Conservation (phyloP, 2,888 invertebrate genomes). For the Nomada flava region DNA sequence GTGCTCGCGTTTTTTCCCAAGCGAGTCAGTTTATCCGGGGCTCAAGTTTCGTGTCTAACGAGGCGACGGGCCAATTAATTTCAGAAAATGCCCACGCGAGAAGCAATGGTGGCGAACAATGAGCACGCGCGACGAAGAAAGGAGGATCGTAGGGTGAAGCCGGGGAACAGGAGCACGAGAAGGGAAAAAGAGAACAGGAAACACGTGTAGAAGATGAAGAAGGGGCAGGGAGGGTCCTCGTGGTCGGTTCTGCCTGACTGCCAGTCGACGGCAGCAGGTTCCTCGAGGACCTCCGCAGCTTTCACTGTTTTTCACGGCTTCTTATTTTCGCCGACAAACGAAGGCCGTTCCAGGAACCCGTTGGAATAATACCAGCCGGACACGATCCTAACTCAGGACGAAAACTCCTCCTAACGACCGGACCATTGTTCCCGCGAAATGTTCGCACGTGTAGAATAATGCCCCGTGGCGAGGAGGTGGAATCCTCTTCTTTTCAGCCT, state of each 20-base stretch:
- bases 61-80: constrained; percentile 62
- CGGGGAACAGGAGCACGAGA: neutral
- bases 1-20: neutral
- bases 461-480: constrained; percentile 47
- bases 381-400: constrained; percentile 56
- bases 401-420: constrained; percentile 69
- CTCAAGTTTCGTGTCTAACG: constrained; percentile 63
- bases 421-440: constrained; percentile 75
- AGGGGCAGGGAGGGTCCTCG: constrained; percentile 9
- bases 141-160: neutral
- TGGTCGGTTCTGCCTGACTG: constrained; percentile 16
- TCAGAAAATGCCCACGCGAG: constrained; percentile 50
- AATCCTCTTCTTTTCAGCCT: constrained; percentile 43
- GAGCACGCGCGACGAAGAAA: constrained; percentile 22
- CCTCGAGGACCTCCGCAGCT: constrained; percentile 55
- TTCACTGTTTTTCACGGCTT: constrained; percentile 66
- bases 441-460: constrained; percentile 76
- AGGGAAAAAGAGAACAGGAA: constrained; percentile 7
- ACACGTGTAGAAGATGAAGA: constrained; percentile 32
- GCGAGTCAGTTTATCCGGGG: constrained; percentile 22
- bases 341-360: constrained; percentile 68
- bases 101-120: constrained; percentile 49
- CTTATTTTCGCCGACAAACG: constrained; percentile 69
- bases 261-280: constrained; percentile 45
- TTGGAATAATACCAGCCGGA: constrained; percentile 64